Evolutionary conservation across 2,113 vertebrate genomes (phyloP), one percentile per base, ranked within the genome.

Genomic region (Dryoscopus gambensis): DNA sequence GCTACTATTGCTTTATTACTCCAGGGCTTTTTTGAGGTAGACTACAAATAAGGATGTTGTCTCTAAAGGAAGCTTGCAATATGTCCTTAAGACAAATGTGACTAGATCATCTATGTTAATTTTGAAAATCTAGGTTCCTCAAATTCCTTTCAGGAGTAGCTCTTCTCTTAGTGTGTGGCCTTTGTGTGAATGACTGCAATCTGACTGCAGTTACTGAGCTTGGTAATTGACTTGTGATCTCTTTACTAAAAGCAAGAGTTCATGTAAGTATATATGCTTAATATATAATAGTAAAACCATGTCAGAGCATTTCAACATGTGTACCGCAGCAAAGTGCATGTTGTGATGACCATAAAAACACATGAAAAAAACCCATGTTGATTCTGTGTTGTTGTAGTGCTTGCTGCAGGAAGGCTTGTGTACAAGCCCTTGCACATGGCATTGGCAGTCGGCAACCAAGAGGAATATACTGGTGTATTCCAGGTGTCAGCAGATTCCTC

Each of bases 361-460:
- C 19, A 6, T 35, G 31, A 40, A 69, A 42, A 73, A 40, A 7
- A 0, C 3, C 2, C 63, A 0, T 11, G 25, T 37, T 44, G 19
- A 64, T 82, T 60, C 44, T 71, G n/a, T 52, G 55, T 42, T 73
- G 30, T 53, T 71, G 33, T 27, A 17, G 23, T 89, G 42, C 22
- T 84, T 35, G 44, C 31, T 67, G 37, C n/a, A 30, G 53, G 35
- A 89, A 65, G 20, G 35, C 14, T 78, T 71, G 18, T 59, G 4
- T 22, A 42, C 47, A 25, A 56, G 27, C 40, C 24, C 37, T 71
- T 40, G 19, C 21, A 27, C 2, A 0, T 18, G 35, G 47, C 4
- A 1, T 28, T 56, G n/a, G 65, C 23, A 52, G 2, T 13, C 0
- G 1, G 24, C 42, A 30, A 4, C 1, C 2, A 27, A 25, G 37